Evolutionary conservation across 2,888 invertebrate species (phyloP), one percentile per base, ranked within the genome.

Genomic region (Acanthopleura granulata): DNA sequence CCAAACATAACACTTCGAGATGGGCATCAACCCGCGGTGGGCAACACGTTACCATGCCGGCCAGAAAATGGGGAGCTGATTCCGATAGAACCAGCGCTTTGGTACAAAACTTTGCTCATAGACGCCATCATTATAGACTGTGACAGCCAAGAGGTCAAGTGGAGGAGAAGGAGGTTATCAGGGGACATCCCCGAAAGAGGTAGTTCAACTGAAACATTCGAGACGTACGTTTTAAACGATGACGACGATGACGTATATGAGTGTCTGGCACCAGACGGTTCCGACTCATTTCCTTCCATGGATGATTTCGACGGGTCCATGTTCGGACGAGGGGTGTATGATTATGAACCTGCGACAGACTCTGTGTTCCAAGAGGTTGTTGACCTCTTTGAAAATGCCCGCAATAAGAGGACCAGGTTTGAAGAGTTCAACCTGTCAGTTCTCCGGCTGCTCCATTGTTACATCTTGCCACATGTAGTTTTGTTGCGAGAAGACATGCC

Each of bases 51-150:
- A 25, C 61, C 74, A 0, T n/a, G 51, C 18, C 49, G 69, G 30
- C 69, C 74, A 0, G 70, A 27, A 6, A 22, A n/a, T 15, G 49
- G 49, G 9, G 69, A 49, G 15, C 51, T 22, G 69, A 78, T 62
- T 40, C 72, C 72, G 49, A 77, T 88, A 14, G 87, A 88, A 22
- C 86, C 87, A 9, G 86, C 85, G 0, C 78, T 86, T 61, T 88
- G 88, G 88, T 89, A 84, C 75, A 89, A 89, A 80, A 81, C 84
- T 15, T 77, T 85, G 69, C 79, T 87, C 0, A 74, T 88, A 0
- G 83, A 87, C 70, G 81, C 86, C 0, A 79, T 88, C 16, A 82
- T 84, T 51, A 84, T 89, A 22, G 87, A 89, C 74, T 87, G 86
- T 79, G 82, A 83, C 49, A 72, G 76, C 12, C 75, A 84, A 27